These are phyloP conservation scores for Perccottus glenii DNA, from an alignment of 2,113 vertebrate species.

Conservation along the genomic window DNA sequence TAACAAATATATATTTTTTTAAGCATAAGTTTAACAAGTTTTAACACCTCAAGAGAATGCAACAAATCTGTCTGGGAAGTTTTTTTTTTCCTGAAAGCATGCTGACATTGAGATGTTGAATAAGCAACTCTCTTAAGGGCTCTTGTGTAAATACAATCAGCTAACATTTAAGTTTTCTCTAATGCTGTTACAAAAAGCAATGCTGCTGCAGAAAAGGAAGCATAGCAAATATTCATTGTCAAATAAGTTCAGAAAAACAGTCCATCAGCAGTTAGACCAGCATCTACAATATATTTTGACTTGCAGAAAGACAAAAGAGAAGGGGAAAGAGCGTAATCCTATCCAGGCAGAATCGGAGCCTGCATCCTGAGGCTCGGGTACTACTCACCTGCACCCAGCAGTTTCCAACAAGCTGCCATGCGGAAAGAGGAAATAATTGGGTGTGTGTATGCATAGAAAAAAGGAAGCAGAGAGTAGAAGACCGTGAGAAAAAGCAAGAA, in stretches of 20 bases:
- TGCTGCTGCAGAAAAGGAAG: background rate
- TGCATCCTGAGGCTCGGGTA: constrained; percentile 20
- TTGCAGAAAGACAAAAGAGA: constrained; percentile 17
- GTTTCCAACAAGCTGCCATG: constrained; percentile 72
- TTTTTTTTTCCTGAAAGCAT: constrained; percentile 39
- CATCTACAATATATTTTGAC: constrained; percentile 44
- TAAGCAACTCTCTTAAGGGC: no score
- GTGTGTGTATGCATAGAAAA: constrained; percentile 69
- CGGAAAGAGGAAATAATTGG: constrained; percentile 59
- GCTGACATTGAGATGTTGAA: background rate
- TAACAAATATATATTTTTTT: no score
- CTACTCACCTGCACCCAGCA: constrained; percentile 77
- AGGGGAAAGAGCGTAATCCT: constrained; percentile 14
- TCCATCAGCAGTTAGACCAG: constrained; percentile 16
- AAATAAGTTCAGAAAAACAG: constrained; percentile 14
- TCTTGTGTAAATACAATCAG: no score
- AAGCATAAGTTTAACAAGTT: background rate
- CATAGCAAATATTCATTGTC: background rate
- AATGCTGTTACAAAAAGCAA: background rate
- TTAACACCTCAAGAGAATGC: constrained; percentile 6
- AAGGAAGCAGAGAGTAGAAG: constrained; percentile 72
- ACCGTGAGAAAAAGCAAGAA: constrained; percentile 46
- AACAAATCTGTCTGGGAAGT: background rate
- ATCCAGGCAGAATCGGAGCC: constrained; percentile 25
- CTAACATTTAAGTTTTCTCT: no score